Evolutionary conservation across 2,888 invertebrate species (phyloP).

Genomic region (Axea sp.): DNA sequence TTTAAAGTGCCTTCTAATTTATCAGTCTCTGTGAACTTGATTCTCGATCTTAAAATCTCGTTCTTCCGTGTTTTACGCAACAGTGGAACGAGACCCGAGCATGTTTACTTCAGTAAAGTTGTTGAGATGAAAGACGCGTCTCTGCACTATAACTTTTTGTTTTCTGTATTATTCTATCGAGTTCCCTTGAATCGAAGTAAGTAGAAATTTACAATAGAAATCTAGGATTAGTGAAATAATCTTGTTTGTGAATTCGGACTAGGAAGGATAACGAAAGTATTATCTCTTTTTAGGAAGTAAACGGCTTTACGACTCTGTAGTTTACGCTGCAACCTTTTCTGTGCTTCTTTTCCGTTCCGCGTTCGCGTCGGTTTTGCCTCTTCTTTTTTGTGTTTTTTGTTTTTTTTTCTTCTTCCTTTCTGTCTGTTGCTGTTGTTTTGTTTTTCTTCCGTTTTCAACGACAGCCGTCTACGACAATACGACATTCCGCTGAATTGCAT

Average conservation of each 20-base stretch:
- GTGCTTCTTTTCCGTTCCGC: slow-evolving; percentile 37
- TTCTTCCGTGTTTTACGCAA: not conserved
- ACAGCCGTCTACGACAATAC: slow-evolving; percentile 18
- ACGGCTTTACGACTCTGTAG: slow-evolving; percentile 28
- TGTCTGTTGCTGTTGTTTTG: no score
- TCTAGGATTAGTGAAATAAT: slow-evolving; percentile 9
- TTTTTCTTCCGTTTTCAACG: slow-evolving; percentile 6
- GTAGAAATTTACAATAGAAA: slow-evolving; percentile 14
- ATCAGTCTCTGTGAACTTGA: no score
- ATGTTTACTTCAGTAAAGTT: slow-evolving; percentile 21
- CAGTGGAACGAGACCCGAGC: slow-evolving; percentile 9
- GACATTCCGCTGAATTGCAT: slow-evolving; percentile 42
- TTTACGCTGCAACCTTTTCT: slow-evolving; percentile 31
- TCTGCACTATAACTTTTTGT: slow-evolving; percentile 20
- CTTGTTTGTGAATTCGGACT: slow-evolving; percentile 13
- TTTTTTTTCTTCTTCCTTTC: slow-evolving; percentile 3
- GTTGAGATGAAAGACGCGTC: slow-evolving; percentile 9
- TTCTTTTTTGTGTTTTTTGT: no score
- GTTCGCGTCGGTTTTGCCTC: no score
- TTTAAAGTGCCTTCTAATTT: no score
- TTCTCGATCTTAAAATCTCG: no score
- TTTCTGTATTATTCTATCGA: slow-evolving; percentile 22
- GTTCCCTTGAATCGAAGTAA: slow-evolving; percentile 22
- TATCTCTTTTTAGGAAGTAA: slow-evolving; percentile 13
- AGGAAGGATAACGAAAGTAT: no score